Percentiles rank a stretch among this genome's conserved stretches.
Conservation (phyloP, 35 echinoderm and acorn worm species). For the Eucidaris tribuloides region DNA sequence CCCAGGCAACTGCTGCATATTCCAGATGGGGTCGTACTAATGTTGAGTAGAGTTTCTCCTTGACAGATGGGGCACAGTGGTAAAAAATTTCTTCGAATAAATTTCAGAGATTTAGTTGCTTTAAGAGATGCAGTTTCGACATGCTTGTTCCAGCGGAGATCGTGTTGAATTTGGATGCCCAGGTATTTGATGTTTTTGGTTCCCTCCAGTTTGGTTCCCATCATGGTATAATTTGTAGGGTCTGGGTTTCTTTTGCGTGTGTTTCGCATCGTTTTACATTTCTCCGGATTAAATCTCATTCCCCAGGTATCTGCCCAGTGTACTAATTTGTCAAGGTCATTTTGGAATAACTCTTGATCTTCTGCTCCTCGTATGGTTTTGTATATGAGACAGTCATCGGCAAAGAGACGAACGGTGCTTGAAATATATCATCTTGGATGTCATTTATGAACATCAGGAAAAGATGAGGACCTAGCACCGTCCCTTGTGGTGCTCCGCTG, state of each 20-base stretch:
- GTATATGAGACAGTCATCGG: constrained; percentile 14
- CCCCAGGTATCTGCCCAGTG: not conserved
- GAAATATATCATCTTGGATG: not conserved
- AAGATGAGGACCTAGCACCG: constrained; percentile 1
- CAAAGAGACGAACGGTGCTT: constrained; percentile 1
- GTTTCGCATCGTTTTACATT: not conserved
- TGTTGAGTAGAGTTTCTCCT: too few species aligned
- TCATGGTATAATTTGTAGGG: not conserved
- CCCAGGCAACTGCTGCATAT: too few species aligned
- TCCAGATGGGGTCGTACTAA: too few species aligned
- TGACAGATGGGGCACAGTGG: too few species aligned
- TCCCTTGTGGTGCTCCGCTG: too few species aligned
- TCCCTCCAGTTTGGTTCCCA: too few species aligned
- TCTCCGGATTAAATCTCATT: not conserved
- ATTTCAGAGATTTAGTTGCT: too few species aligned
- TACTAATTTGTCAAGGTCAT: not conserved
- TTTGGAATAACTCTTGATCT: constrained; percentile 6
- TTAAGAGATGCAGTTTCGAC: too few species aligned
- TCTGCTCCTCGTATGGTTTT: not conserved
- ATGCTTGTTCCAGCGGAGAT: too few species aligned
- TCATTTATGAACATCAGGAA: constrained; percentile 20
- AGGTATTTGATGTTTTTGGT: too few species aligned
- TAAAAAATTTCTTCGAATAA: too few species aligned
- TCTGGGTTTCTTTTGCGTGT: not conserved
- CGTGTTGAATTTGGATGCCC: too few species aligned